Conservation (phyloP, 2,113 vertebrate genomes). For the Cryptotis parvus region DNA sequence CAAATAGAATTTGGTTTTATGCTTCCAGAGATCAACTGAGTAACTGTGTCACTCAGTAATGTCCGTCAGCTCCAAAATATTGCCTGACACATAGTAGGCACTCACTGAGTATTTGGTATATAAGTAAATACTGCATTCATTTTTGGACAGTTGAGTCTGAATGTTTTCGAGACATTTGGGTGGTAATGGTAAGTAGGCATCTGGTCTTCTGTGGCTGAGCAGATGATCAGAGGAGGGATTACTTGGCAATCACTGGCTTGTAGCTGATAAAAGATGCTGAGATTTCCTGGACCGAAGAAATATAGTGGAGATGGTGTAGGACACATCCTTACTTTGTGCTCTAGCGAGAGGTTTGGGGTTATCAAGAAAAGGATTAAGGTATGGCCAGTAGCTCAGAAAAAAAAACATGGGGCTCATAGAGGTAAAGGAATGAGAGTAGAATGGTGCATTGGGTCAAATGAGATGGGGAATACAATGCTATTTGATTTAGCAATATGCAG, state of each 20-base stretch:
- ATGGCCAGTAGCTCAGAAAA: background rate
- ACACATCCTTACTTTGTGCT: background rate
- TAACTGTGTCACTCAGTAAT: background rate
- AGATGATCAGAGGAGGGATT: conserved; percentile 3
- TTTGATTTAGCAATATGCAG: background rate
- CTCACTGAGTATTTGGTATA: background rate
- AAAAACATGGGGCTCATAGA: background rate
- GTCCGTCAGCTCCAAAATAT: background rate
- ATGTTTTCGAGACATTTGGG: conserved; percentile 3
- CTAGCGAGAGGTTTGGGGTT: background rate
- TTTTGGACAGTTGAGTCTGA: background rate
- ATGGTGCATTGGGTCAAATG: background rate
- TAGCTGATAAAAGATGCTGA: background rate
- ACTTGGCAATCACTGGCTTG: background rate
- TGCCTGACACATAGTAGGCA: background rate
- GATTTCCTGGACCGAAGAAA: background rate
- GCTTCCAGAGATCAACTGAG: background rate
- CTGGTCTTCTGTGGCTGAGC: background rate
- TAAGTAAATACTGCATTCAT: background rate
- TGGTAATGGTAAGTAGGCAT: background rate
- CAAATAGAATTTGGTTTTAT: background rate
- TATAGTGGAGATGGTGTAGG: background rate
- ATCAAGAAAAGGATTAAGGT: background rate
- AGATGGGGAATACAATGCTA: background rate
- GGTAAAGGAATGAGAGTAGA: background rate